Evolutionary conservation across 2,888 invertebrate species (phyloP), one percentile per base, ranked within the genome.

Genomic region (Epirrhoe tristata): DNA sequence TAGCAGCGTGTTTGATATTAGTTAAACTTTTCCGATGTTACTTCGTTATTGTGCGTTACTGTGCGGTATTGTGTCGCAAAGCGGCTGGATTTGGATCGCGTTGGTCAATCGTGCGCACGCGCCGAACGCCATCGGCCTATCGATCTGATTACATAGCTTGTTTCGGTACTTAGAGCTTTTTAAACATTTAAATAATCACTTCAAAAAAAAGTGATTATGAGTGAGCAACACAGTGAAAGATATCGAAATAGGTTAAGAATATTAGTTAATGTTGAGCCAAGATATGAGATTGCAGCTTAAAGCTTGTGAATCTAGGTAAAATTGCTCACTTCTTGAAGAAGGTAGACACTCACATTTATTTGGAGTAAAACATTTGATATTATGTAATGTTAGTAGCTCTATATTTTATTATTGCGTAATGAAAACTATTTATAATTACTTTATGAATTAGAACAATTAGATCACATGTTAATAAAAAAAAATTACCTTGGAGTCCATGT

Each of bases 401-500:
- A n/a, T n/a, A n/a, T 36, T 5, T 36, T 36, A 36, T 6, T 6
- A 36, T 36, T 36, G 7, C 36, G 12, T 12, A 39, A 39, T n/a
- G n/a, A n/a, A n/a, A n/a, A n/a, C n/a, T n/a, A n/a, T n/a, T n/a
- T n/a, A n/a, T n/a, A n/a, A n/a, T 24, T 24, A 24, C 1, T 24
- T 24, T 43, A 43, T 12, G 2, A 43, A 43, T 12, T 43, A 12
- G 39, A 43, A 43, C 39, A 43, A 43, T 4, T 43, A 39, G 52
- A 57, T 51, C 51, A 58, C 16, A 31, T 39, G n/a, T 52, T 24
- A 24, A 17, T 36, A 48, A 53, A 51, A 24, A 16, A 52, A 34
- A 57, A 46, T 57, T 16, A 93, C 93, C 92, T 93, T 93, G 92
- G 85, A 85, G 89, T 90, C 87, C 93, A 93, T 93, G 87, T 89